Percentiles rank a stretch among this genome's conserved stretches.
Conservation (phyloP, 1,140 invertebrate species). For the Agrilus planipennis region DNA sequence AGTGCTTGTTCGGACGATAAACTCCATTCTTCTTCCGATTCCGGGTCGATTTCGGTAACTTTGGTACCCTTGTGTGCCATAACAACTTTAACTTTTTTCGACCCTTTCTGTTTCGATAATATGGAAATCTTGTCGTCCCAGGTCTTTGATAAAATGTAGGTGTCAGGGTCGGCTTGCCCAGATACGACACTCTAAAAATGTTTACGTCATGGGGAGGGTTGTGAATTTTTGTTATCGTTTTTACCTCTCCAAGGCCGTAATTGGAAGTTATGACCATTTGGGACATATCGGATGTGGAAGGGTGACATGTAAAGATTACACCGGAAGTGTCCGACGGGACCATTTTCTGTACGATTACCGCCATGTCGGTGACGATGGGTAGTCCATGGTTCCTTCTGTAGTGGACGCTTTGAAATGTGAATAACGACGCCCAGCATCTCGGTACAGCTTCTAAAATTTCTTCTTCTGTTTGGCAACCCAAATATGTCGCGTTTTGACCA, state of each 20-base stretch:
- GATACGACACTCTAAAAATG: constrained; percentile 63
- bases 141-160: constrained; percentile 44
- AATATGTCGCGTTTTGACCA: constrained; percentile 71
- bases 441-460: constrained; percentile 47
- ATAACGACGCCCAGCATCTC: constrained; percentile 72
- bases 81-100: constrained; percentile 43
- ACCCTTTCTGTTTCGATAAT: constrained; percentile 38
- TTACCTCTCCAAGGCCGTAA: constrained; percentile 69
- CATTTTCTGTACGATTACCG: constrained; percentile 73
- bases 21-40: constrained; percentile 34
- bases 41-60: constrained; percentile 30
- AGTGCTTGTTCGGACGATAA: constrained; percentile 39
- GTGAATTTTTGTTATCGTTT: constrained; percentile 6
- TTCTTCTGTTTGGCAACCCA: constrained; percentile 45
- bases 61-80: constrained; percentile 21
- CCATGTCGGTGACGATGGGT: constrained; percentile 51
- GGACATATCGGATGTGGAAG: constrained; percentile 51
- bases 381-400: constrained; percentile 63
- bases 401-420: constrained; percentile 57
- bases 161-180: constrained; percentile 60
- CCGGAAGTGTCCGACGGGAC: constrained; percentile 57
- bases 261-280: constrained; percentile 63
- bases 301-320: constrained; percentile 70
- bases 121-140: constrained; percentile 38
- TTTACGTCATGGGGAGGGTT: not conserved